Evolutionary conservation across 2,888 invertebrate species (phyloP).

Genomic region (Caenorhabditis zanzibari): DNA sequence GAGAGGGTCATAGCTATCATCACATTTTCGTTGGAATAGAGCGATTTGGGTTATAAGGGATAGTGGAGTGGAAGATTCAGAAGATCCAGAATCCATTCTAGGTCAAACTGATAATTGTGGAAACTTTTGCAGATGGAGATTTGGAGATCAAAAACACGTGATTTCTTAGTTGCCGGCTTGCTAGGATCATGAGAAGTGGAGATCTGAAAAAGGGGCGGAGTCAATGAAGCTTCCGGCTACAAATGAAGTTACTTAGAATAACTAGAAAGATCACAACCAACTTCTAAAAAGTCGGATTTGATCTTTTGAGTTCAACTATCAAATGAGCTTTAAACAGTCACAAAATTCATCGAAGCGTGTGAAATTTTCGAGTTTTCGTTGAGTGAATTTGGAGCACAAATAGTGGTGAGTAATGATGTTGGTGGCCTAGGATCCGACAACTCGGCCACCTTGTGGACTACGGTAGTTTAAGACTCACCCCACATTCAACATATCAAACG

Average conservation of each 20-base stretch:
- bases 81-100: not conserved
- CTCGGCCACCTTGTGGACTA: no score
- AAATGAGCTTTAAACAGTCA: no score
- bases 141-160: conserved; percentile 19
- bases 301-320: conserved; percentile 8
- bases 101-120: conserved; percentile 20
- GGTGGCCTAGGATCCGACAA: no score
- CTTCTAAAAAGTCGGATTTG: not conserved
- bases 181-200: conserved; percentile 36
- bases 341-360: conserved; percentile 11
- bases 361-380: conserved; percentile 3
- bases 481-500: conserved; percentile 38
- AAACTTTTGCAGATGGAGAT: conserved; percentile 13
- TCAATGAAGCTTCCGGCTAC: not conserved
- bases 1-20: not conserved
- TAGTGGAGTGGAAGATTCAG: not conserved
- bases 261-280: not conserved
- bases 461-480: conserved; percentile 30
- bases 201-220: conserved; percentile 30
- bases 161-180: conserved; percentile 11
- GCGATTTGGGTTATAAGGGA: conserved; percentile 7
- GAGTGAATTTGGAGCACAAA: not conserved
- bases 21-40: conserved; percentile 35
- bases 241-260: not conserved
- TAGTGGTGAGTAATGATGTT: no score